Percentiles rank a stretch among this genome's conserved stretches.
These are phyloP conservation scores for Drosophila testacea DNA, from an alignment of 2,888 invertebrate species.

Conservation along the genomic window DNA sequence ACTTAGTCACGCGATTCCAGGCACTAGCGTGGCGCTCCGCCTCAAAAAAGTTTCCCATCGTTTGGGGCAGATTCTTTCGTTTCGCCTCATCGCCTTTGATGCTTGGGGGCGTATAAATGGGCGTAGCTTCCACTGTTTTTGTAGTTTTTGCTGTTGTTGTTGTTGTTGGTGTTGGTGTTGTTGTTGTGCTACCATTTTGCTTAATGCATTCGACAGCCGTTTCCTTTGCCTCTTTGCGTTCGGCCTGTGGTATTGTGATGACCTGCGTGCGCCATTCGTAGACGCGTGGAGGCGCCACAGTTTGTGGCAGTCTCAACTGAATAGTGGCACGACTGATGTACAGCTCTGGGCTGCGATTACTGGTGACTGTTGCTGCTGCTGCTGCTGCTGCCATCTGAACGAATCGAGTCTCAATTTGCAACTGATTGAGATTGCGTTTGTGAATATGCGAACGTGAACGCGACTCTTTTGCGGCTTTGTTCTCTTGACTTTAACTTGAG, in stretches of 20 bases:
- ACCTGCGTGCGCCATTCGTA: conserved; percentile 70
- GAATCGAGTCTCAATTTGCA: conserved; percentile 63
- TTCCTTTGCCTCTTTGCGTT: conserved; percentile 25
- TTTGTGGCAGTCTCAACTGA: conserved; percentile 40
- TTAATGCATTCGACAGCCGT: conserved; percentile 30
- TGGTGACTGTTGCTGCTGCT: conserved; percentile 44
- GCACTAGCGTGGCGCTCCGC: conserved; percentile 76
- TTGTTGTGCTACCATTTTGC: conserved; percentile 16
- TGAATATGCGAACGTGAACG: conserved; percentile 50
- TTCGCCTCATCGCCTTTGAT: conserved; percentile 64
- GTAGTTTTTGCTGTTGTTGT: background rate
- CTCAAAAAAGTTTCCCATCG: conserved; percentile 73
- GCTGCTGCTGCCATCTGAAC: conserved; percentile 63
- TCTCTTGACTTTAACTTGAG: conserved; percentile 32
- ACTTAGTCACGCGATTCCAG: conserved; percentile 75
- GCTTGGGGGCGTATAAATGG: conserved; percentile 55
- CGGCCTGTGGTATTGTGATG: conserved; percentile 19
- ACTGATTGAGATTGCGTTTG: conserved; percentile 65
- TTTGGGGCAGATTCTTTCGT: conserved; percentile 59
- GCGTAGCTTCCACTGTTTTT: conserved; percentile 33
- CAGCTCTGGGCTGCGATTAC: conserved; percentile 37
- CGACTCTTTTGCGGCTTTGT: conserved; percentile 66
- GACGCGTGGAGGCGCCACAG: conserved; percentile 20
- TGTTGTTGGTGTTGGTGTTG: conserved; percentile 9
- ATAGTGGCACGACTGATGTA: conserved; percentile 64